phyloP scores from a whole-genome alignment of 2,113 vertebrate species.

The Peromyscus maniculatus region DNA sequence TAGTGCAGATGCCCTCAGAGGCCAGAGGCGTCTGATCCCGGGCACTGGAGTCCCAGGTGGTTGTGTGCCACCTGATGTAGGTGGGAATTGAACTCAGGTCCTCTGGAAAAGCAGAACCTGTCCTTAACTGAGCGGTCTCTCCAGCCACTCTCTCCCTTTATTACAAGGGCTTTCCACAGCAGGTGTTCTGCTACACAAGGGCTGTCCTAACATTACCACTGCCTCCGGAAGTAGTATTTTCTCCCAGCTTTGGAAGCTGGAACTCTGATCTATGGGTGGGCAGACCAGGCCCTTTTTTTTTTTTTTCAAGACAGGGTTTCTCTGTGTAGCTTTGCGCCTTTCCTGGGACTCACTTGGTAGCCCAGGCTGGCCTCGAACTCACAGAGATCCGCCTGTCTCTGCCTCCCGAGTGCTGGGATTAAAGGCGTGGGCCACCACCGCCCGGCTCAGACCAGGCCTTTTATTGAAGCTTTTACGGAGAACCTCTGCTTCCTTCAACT shows the following conservation, averaged over 20 bases:
- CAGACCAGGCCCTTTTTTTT: background rate
- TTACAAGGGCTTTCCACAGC: background rate
- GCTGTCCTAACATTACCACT: background rate
- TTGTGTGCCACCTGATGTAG: background rate
- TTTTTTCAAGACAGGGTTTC: no score
- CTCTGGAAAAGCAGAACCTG: background rate
- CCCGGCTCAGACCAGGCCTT: background rate
- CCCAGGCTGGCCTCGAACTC: no score
- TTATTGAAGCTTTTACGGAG: background rate
- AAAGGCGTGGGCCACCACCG: no score
- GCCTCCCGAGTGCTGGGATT: no score
- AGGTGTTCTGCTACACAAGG: background rate
- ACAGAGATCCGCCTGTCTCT: no score
- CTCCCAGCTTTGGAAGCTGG: background rate
- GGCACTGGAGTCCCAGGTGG: background rate
- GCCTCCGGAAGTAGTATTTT: background rate
- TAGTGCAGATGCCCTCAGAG: no score
- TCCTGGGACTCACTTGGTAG: no score
- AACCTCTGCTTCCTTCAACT: background rate
- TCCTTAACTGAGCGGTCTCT: background rate
- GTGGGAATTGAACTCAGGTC: background rate
- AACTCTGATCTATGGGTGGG: background rate
- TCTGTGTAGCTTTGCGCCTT: no score
- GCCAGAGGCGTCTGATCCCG: background rate
- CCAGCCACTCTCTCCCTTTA: background rate